Evolutionary conservation across 2,888 invertebrate species (phyloP).

Genomic region (Neoscelio sp.): DNA sequence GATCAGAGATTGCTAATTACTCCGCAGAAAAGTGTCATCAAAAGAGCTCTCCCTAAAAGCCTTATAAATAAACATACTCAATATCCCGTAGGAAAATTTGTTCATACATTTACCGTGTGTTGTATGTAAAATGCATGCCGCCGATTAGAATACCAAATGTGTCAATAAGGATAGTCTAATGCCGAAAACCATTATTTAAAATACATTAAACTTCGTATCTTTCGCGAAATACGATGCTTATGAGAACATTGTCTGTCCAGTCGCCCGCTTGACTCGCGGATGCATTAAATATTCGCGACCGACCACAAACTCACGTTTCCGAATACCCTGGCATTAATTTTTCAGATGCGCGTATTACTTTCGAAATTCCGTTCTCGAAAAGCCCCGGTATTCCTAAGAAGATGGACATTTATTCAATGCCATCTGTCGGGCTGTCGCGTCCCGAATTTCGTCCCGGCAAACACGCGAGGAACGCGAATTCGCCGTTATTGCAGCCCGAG

Average conservation of each 20-base stretch:
- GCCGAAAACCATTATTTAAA: constrained; percentile 45
- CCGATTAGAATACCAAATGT: constrained; percentile 53
- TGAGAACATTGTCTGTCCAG: constrained; percentile 31
- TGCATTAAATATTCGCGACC: constrained; percentile 9
- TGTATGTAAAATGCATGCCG: constrained; percentile 47
- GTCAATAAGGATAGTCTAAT: constrained; percentile 43
- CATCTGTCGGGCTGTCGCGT: too few species aligned
- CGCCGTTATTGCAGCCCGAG: too few species aligned
- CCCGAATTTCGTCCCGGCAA: too few species aligned
- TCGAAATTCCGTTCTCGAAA: too few species aligned
- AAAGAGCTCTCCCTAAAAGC: background rate
- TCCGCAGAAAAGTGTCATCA: constrained; percentile 9
- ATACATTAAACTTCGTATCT: constrained; percentile 22
- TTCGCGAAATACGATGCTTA: constrained; percentile 25
- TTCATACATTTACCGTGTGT: constrained; percentile 44
- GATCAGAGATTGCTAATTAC: background rate
- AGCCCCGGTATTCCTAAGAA: too few species aligned
- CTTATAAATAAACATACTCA: constrained; percentile 50
- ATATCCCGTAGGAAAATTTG: constrained; percentile 46
- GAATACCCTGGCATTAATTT: too few species aligned
- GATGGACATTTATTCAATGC: too few species aligned
- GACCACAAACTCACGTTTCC: too few species aligned
- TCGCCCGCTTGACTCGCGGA: constrained; percentile 1
- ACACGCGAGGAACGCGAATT: too few species aligned
- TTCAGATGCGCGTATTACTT: too few species aligned